Evolutionary conservation across 2,113 vertebrate species (phyloP), one percentile per base, ranked within the genome.

Genomic region (Sinosuthora webbiana): DNA sequence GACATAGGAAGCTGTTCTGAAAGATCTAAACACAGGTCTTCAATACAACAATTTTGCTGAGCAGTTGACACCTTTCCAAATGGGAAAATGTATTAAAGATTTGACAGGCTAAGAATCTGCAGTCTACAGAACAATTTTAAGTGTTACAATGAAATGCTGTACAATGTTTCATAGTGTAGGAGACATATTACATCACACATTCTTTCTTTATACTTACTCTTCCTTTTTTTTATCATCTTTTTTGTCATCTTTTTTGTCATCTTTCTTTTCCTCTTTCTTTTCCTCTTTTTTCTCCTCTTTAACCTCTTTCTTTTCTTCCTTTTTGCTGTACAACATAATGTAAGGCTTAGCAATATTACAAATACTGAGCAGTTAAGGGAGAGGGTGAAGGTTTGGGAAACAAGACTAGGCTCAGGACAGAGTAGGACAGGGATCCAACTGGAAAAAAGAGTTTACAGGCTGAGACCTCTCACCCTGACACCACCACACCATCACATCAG

Each of bases 271-370:
- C 1, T 98, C 97, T 3, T 98, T 98, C 1, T 98, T 97, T 5
- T 98, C 97, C 15, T 98, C 96, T 1, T 98, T 98, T 27, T 98
- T 97, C 47, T 98, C 98, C 65, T 99, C 90, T 73, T 98, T 97
- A 9, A 97, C 97, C 12, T 98, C 97, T 74, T 98, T 98, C 69
- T 98, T 98, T 90, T 98, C 98, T 55, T 98, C 98, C 90, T 99
- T 99, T 98, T 99, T 99, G 96, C 99, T 99, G 98, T 53, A 82
- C 95, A 97, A 96, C 94, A 94, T 31, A 96, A 95, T n/a, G 73
- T 55, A 93, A 94, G 52, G 62, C 96, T 97, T 94, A 96, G 76
- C 63, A 81, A 28, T 42, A 56, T 89, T 70, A 81, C 28, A 25
- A 3, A 20, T 49, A 94, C 18, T 50, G 63, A 80, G 25, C 23